Evolutionary conservation across 1,140 invertebrate genomes (phyloP).

Genomic region (Leptinotarsa lineolata): DNA sequence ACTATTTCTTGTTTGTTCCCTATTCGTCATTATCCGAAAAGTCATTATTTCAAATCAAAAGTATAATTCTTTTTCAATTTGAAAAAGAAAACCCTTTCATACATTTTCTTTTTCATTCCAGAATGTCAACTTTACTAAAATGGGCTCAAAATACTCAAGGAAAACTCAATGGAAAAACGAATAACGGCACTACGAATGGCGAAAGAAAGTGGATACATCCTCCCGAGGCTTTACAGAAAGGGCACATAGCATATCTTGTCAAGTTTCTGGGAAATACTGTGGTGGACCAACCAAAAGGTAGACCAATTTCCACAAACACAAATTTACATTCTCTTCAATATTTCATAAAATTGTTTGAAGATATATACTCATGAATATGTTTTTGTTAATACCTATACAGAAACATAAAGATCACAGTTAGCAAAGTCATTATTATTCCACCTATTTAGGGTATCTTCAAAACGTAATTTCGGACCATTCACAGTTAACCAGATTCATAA

Average conservation of each 20-base stretch:
- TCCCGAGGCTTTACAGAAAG: slow-evolving; percentile 88
- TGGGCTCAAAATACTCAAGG: slow-evolving; percentile 56
- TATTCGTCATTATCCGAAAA: neutral
- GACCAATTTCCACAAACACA: too few species aligned
- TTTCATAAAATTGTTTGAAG: too few species aligned
- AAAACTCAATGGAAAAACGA: slow-evolving; percentile 52
- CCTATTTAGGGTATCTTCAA: too few species aligned
- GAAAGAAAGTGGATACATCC: slow-evolving; percentile 90
- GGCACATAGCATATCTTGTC: slow-evolving; percentile 95
- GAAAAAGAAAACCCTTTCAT: neutral
- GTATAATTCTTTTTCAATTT: too few species aligned
- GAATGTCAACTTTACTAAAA: slow-evolving; percentile 55
- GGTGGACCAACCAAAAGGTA: slow-evolving; percentile 92
- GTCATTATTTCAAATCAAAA: neutral
- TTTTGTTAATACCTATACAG: too few species aligned
- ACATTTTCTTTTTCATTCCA: slow-evolving; percentile 24
- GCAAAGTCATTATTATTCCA: too few species aligned
- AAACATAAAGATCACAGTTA: too few species aligned
- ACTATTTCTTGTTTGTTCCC: too few species aligned
- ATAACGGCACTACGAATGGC: slow-evolving; percentile 49
- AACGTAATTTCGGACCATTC: too few species aligned
- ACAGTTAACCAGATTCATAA: too few species aligned
- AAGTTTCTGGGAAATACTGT: slow-evolving; percentile 95
- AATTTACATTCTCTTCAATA: too few species aligned
- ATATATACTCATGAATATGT: too few species aligned